phyloP scores from a whole-genome alignment of 1,140 invertebrate genomes.

The Drosophila arizonae region DNA sequence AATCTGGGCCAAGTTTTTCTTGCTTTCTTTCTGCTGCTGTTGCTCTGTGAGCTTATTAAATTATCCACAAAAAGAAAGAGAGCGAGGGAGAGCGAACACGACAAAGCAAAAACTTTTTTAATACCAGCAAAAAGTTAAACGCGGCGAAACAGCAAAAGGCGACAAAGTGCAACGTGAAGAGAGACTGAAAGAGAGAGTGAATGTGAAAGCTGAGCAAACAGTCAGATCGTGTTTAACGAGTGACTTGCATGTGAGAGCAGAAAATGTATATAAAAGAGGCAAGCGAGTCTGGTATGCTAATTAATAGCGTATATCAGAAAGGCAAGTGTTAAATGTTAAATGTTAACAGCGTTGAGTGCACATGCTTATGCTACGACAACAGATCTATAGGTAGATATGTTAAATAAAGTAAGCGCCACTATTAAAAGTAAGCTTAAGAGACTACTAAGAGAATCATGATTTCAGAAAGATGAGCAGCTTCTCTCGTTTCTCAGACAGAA shows the following conservation, averaged over 20 bases:
- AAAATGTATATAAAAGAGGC: too few relatives aligned
- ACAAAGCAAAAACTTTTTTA: constrained; percentile 31
- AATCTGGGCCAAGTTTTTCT: constrained; percentile 51
- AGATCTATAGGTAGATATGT: too few relatives aligned
- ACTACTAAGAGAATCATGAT: too few relatives aligned
- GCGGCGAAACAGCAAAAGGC: constrained; percentile 14
- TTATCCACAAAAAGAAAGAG: constrained; percentile 37
- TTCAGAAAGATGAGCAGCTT: too few relatives aligned
- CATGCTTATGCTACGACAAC: too few relatives aligned
- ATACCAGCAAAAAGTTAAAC: constrained; percentile 27
- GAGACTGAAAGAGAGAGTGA: background rate
- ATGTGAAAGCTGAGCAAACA: constrained; percentile 8
- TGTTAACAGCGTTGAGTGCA: too few relatives aligned
- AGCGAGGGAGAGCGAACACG: background rate
- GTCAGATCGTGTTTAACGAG: background rate
- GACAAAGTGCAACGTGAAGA: too few relatives aligned
- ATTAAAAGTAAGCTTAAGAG: too few relatives aligned
- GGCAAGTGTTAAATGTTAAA: too few relatives aligned
- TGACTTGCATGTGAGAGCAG: background rate
- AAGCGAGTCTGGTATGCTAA: background rate
- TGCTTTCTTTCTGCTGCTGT: background rate
- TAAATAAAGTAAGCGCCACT: too few relatives aligned
- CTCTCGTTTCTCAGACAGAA: too few relatives aligned
- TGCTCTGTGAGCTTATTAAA: constrained; percentile 64
- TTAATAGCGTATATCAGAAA: background rate